These are phyloP conservation scores for Acholoe squamosa DNA, from an alignment of 2,888 invertebrate genomes.

Conservation along the genomic window DNA sequence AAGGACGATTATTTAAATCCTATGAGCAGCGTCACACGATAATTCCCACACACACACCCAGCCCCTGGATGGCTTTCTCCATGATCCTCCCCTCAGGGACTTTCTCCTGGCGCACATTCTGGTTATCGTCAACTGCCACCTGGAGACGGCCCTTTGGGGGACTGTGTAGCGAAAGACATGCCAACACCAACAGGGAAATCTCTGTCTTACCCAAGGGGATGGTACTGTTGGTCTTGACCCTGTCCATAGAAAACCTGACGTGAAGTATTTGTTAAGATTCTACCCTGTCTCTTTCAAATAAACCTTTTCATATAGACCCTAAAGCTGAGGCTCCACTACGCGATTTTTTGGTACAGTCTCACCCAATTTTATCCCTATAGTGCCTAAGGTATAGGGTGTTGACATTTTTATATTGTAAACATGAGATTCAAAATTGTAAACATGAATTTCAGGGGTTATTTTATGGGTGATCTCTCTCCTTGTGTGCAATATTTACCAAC, in stretches of 20 bases:
- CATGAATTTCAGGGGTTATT: too few relatives aligned
- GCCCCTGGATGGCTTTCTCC: background rate
- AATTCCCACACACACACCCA: background rate
- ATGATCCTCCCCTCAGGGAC: background rate
- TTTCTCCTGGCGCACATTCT: background rate
- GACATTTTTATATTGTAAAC: too few relatives aligned
- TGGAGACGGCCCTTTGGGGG: background rate
- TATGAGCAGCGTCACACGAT: background rate
- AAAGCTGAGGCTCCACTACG: too few relatives aligned
- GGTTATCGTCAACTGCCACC: constrained; percentile 28
- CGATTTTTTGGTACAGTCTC: too few relatives aligned
- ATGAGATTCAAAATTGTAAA: too few relatives aligned
- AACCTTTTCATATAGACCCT: too few relatives aligned
- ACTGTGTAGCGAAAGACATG: background rate
- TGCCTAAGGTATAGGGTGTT: too few relatives aligned
- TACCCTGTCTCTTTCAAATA: too few relatives aligned
- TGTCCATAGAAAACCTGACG: background rate
- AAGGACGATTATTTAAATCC: constrained; percentile 1
- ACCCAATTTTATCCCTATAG: too few relatives aligned
- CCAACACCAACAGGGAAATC: background rate
- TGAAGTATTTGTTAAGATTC: too few relatives aligned
- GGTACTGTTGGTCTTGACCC: background rate
- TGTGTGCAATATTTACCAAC: too few relatives aligned
- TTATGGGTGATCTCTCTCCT: too few relatives aligned
- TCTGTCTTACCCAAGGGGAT: background rate